phyloP scores from a whole-genome alignment of 2,113 vertebrate genomes.

The Haliaeetus leucogaster region DNA sequence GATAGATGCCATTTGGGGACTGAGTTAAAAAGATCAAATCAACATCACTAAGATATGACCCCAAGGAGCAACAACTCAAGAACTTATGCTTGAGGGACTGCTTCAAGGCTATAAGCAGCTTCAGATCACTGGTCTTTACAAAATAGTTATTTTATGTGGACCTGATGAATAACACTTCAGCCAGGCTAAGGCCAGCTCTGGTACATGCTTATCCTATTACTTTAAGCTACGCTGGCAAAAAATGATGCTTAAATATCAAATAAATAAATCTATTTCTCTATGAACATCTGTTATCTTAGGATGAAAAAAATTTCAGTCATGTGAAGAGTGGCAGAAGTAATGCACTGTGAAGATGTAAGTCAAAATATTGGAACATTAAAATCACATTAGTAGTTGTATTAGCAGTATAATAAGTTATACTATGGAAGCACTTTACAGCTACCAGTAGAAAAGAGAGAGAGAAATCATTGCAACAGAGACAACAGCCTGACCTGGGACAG shows the following conservation, averaged over 20 bases:
- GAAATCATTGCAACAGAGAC: not conserved
- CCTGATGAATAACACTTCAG: not conserved
- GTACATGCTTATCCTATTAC: not conserved
- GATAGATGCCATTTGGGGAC: not conserved
- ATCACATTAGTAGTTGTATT: not conserved
- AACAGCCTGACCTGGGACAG: not conserved
- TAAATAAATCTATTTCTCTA: not conserved
- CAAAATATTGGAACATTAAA: not conserved
- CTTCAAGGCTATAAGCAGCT: not conserved
- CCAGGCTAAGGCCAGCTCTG: not conserved
- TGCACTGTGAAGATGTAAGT: not conserved
- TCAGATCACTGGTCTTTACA: constrained; percentile 11
- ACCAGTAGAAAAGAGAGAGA: not conserved
- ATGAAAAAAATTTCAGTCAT: not conserved
- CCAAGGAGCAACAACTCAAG: not conserved
- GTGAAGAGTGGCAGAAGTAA: not conserved
- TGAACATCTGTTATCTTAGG: not conserved
- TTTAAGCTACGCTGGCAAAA: not conserved
- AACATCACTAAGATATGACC: not conserved
- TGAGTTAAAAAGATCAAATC: not conserved
- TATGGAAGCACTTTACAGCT: not conserved
- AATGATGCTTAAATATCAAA: not conserved
- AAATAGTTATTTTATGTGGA: not conserved
- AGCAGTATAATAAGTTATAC: not conserved
- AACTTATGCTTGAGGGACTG: not conserved